These are phyloP conservation scores for Diogma glabrata DNA, from an alignment of 2,888 invertebrate species.

Conservation along the genomic window DNA sequence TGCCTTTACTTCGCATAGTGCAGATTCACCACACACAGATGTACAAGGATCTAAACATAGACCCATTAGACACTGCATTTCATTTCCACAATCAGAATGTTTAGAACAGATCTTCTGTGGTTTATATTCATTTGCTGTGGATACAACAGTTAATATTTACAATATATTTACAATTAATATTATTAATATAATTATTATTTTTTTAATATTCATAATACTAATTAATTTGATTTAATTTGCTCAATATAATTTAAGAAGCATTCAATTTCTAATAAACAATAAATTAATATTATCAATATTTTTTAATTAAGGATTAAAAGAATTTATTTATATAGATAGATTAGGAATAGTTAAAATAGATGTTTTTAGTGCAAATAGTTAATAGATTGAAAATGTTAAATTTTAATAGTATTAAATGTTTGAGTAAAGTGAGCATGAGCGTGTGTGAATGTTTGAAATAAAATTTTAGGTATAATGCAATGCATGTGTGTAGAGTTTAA, in stretches of 20 bases:
- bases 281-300: too few relatives aligned
- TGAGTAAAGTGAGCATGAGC: constrained; percentile 35
- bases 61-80: constrained; percentile 32
- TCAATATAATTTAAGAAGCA: too few relatives aligned
- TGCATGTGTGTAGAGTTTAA: constrained; percentile 10
- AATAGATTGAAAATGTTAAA: constrained; percentile 5
- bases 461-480: constrained; percentile 1
- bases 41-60: constrained; percentile 34
- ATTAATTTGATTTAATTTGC: neutral
- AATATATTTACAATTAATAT: constrained; percentile 9
- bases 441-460: constrained; percentile 36
- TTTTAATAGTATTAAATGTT: constrained; percentile 2
- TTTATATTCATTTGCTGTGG: constrained; percentile 20
- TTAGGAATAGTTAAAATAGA: neutral
- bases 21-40: constrained; percentile 31
- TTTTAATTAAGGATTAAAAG: too few relatives aligned
- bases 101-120: constrained; percentile 29
- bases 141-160: constrained; percentile 17
- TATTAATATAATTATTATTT: neutral
- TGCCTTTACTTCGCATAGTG: constrained; percentile 32
- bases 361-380: constrained; percentile 6
- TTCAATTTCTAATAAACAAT: too few relatives aligned
- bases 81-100: constrained; percentile 36
- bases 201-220: neutral
- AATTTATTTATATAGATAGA: too few relatives aligned